These are phyloP conservation scores for Artemia sinica DNA, from an alignment of 2,888 invertebrate genomes.

Conservation along the genomic window DNA sequence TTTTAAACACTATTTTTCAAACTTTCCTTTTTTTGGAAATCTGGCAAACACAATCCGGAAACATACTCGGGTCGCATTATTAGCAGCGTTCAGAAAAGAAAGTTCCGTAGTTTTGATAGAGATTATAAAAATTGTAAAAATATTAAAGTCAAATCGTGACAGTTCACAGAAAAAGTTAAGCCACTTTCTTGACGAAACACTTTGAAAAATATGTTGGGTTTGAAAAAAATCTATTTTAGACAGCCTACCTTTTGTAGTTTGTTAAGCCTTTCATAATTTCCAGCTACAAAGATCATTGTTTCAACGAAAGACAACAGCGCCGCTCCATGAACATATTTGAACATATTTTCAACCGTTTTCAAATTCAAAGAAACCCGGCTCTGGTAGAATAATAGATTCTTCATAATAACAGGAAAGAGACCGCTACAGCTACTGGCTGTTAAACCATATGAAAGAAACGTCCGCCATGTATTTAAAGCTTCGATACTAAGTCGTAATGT, in stretches of 20 bases:
- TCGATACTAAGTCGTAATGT: slow-evolving; percentile 30
- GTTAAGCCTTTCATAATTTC: slow-evolving; percentile 3
- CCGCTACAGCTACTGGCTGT: slow-evolving; percentile 34
- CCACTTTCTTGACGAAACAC: no score
- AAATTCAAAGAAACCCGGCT: slow-evolving; percentile 15
- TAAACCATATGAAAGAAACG: slow-evolving; percentile 39
- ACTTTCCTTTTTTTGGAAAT: no score
- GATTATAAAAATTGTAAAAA: no score
- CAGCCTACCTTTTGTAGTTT: background rate
- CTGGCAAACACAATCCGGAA: no score
- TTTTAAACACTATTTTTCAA: no score
- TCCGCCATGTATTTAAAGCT: slow-evolving; percentile 40
- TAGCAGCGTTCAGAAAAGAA: no score
- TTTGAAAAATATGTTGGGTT: no score
- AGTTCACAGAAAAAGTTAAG: no score
- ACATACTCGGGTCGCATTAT: no score
- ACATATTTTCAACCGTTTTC: background rate
- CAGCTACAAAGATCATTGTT: background rate
- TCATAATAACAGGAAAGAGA: slow-evolving; percentile 13
- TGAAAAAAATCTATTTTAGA: no score
- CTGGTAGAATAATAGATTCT: slow-evolving; percentile 14
- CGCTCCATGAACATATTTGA: slow-evolving; percentile 1
- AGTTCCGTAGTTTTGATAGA: no score
- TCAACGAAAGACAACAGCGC: slow-evolving; percentile 4
- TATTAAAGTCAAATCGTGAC: no score